Evolutionary conservation across 1,140 invertebrate species (phyloP).

Genomic region (Sminthurides bifidus): DNA sequence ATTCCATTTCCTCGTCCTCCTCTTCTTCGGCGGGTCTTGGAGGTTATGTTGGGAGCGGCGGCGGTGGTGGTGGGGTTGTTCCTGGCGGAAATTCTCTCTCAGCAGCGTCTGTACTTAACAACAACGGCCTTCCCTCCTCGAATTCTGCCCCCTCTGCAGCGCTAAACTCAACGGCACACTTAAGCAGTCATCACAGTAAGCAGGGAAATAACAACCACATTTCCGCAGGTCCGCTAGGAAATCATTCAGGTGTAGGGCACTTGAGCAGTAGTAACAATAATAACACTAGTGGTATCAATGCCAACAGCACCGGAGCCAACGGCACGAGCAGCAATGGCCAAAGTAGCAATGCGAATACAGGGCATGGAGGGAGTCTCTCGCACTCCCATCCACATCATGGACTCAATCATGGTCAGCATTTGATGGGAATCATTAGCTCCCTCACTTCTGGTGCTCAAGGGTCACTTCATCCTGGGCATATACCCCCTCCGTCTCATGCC

Average conservation of each 20-base stretch:
- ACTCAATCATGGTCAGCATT: conserved; percentile 9
- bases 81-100: background rate
- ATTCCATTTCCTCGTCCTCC: conserved; percentile 6
- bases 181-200: conserved; percentile 1
- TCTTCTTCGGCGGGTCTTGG: conserved; percentile 12
- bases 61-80: conserved; percentile 3
- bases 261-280: conserved; percentile 4
- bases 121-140: conserved; percentile 15
- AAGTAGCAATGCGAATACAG: conserved; percentile 8
- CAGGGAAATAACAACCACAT: no score
- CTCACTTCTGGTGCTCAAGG: conserved; percentile 12
- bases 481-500: conserved; percentile 33
- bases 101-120: conserved; percentile 11
- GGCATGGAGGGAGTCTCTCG: background rate
- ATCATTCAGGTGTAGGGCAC: no score
- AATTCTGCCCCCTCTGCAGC: conserved; percentile 11
- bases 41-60: conserved; percentile 7
- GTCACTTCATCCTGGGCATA: conserved; percentile 9
- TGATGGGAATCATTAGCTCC: conserved; percentile 26
- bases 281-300: conserved; percentile 9
- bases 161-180: conserved; percentile 10
- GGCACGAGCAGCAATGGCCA: background rate
- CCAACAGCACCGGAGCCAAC: background rate
- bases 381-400: conserved; percentile 4
- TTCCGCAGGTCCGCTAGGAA: no score